Evolutionary conservation across 2,797 vertebrate genomes (phyloP).

Genomic region (Petrocephalus sullivani): DNA sequence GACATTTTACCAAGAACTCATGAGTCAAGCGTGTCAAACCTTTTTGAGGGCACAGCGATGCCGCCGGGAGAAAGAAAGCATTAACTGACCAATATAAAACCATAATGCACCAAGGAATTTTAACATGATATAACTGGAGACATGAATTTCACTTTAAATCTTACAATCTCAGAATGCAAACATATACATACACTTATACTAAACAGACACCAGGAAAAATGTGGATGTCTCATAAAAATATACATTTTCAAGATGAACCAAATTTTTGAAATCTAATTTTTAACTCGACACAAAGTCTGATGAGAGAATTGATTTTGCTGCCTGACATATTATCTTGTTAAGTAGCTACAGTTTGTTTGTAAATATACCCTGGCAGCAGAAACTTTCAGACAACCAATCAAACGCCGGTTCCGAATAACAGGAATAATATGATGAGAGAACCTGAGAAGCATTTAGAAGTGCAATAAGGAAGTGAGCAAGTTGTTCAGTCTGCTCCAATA

Average conservation of each 20-base stretch:
- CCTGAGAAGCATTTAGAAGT: neutral
- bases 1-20: neutral
- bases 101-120: neutral
- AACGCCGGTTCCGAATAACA: neutral
- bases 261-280: conserved; percentile 32
- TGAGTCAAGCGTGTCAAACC: neutral
- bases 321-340: neutral
- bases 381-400: neutral
- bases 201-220: neutral
- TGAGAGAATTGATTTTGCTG: neutral
- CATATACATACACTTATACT: neutral
- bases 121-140: neutral
- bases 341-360: neutral
- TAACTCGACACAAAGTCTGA: conserved; percentile 21
- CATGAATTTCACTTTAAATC: neutral
- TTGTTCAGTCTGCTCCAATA: conserved; percentile 13
- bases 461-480: conserved; percentile 17
- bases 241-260: conserved; percentile 7
- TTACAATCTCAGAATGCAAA: neutral
- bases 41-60: neutral
- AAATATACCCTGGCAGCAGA: neutral
- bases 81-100: neutral
- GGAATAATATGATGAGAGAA: neutral
- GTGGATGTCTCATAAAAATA: conserved; percentile 21
- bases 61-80: neutral